Percentiles rank a stretch among this genome's conserved stretches.
Conservation (phyloP, 1,140 invertebrate species). For the Heliothis virescens region DNA sequence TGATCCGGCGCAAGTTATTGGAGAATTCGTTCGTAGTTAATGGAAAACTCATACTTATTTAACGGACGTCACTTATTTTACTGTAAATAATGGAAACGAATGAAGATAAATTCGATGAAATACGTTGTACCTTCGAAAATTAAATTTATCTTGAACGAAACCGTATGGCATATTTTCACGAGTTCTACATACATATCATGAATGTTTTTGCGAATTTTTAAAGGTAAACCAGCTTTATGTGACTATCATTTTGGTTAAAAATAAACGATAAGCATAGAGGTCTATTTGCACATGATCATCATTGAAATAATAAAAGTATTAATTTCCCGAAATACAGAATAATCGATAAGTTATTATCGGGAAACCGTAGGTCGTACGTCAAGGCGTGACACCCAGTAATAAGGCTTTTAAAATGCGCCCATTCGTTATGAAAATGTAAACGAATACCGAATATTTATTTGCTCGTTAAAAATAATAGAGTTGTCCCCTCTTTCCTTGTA, state of each 20-base stretch:
- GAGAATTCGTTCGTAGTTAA: conserved; percentile 34
- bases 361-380: conserved; percentile 60
- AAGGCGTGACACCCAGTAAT: conserved; percentile 67
- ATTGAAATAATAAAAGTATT: conserved; percentile 23
- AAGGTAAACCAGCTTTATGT: too few species aligned
- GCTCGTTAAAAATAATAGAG: conserved; percentile 66
- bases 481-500: conserved; percentile 37
- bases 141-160: background rate
- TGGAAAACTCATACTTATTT: conserved; percentile 37
- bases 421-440: conserved; percentile 74
- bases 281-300: background rate
- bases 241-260: background rate
- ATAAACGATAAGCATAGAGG: background rate
- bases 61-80: conserved; percentile 25
- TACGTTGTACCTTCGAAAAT: background rate
- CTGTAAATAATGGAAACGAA: conserved; percentile 26
- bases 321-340: conserved; percentile 49
- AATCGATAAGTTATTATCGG: conserved; percentile 61
- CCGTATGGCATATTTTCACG: background rate
- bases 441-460: conserved; percentile 74
- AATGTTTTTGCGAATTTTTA: too few species aligned
- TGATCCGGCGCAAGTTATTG: conserved; percentile 52
- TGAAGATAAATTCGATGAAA: conserved; percentile 37
- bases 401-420: conserved; percentile 77
- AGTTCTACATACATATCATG: too few species aligned